Evolutionary conservation across 2,888 invertebrate genomes (phyloP).

Genomic region (Cataglyphis cursor): DNA sequence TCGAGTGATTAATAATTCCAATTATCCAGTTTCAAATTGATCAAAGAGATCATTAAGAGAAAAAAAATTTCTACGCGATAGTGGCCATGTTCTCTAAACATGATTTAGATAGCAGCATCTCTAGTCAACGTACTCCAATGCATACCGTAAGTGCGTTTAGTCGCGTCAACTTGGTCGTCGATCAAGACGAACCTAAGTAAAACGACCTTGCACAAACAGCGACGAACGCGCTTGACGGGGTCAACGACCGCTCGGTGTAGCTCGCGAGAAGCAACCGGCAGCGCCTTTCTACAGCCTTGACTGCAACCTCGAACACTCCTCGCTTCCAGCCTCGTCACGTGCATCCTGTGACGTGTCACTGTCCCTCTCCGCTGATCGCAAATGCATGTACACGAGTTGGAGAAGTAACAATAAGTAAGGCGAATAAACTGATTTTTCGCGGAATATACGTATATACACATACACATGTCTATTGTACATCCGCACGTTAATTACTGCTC

Average conservation of each 20-base stretch:
- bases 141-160: neutral
- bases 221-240: conserved; percentile 41
- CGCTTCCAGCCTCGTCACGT: conserved; percentile 60
- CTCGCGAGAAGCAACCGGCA: conserved; percentile 65
- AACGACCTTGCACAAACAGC: conserved; percentile 72
- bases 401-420: conserved; percentile 26
- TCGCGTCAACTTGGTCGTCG: conserved; percentile 36
- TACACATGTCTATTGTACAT: neutral
- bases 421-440: conserved; percentile 28
- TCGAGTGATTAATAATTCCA: neutral
- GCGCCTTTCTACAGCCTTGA: conserved; percentile 82
- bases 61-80: neutral
- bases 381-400: neutral
- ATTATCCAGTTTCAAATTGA: neutral
- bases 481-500: conserved; percentile 3
- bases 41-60: neutral
- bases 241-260: conserved; percentile 66
- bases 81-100: neutral
- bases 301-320: conserved; percentile 76
- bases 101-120: neutral
- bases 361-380: conserved; percentile 36
- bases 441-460: neutral
- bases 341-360: conserved; percentile 64
- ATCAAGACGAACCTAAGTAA: conserved; percentile 63
- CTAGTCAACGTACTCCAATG: neutral